Evolutionary conservation across 2,113 vertebrate genomes (phyloP).

Genomic region (Falcunculus frontatus): DNA sequence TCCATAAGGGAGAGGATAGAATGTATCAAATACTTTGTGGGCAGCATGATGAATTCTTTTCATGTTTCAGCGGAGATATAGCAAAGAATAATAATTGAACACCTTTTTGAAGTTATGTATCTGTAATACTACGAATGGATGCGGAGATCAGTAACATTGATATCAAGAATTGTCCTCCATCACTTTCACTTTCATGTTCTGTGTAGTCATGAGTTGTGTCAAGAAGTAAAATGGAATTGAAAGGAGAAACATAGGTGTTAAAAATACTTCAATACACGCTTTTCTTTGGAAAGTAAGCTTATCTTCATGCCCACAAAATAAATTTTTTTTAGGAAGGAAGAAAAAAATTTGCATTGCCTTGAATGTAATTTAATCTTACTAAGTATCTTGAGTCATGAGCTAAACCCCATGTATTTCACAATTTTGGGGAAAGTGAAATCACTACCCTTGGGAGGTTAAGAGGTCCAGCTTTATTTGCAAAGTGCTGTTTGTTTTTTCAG

Average conservation of each 20-base stretch:
- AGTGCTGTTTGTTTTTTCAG: conserved; percentile 17
- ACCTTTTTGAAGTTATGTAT: neutral
- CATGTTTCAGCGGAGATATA: neutral
- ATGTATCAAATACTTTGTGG: neutral
- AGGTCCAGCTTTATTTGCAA: neutral
- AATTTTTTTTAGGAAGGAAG: neutral
- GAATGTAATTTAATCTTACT: neutral
- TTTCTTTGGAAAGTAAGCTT: neutral
- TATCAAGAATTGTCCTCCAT: neutral
- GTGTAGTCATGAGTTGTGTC: neutral
- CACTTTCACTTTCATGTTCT: neutral
- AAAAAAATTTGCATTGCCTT: neutral
- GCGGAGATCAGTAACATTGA: neutral
- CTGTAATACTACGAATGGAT: neutral
- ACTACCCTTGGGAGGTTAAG: conserved; percentile 28
- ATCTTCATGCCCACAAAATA: neutral
- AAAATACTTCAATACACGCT: neutral
- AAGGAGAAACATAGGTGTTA: neutral
- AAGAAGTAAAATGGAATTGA: neutral
- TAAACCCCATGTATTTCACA: conserved; percentile 36
- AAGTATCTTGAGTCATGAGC: neutral
- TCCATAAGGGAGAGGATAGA: neutral
- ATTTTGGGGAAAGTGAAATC: conserved; percentile 42
- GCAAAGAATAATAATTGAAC: neutral
- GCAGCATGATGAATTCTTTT: neutral